Base-by-base conservation (phyloP, 2,113 vertebrate species). In the Platichthys stellatus region DNA sequence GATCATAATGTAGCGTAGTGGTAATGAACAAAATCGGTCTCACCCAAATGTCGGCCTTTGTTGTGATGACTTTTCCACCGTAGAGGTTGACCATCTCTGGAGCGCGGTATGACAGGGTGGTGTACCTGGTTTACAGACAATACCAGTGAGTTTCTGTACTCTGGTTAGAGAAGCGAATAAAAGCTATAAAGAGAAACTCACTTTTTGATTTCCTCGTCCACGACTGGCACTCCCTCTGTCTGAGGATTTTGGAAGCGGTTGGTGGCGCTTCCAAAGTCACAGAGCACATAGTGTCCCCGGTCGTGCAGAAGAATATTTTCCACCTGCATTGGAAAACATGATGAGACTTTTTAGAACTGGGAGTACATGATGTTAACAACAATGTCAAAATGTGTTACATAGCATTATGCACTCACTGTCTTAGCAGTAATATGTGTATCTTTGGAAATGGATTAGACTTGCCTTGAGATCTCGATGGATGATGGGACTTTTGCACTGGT, bases 31-130 rank as follows among this genome's bases (percentile, higher is more conserved):
- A 8, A 51, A 21, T 38, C 38, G 1, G 47, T 92, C 96, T 4
- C 92, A 99, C 98, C 98, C 98, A 99, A 72, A 99, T 96, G 82
- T 99, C 98, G 63, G 98, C 97, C 87, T 98, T 99, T n/a, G 97
- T 96, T 65, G 97, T 98, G 86, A 99, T 99, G 81, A 97, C 88
- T 86, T 96, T 97, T 83, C 96, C 98, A 49, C 96, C 95, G 61
- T 99, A 99, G 5, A 99, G 94, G 93, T 99, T 99, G 78, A 99
- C 97, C 98, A 99, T 99, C 92, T 99, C 98, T 60, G 98, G 98
- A 56, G 98, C 96, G 61, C 98, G 96, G 73, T 99, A 99, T 61
- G 98, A 99, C n/a, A 99, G 88, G 0, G 98, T 99, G 2, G 98
- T 99, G 86, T 99, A 99, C 93, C 98, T 99, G 81, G 20, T 76